Evolutionary conservation across 1,140 invertebrate species (phyloP), one percentile per base, ranked within the genome.

Genomic region (Callitettix versicolor): DNA sequence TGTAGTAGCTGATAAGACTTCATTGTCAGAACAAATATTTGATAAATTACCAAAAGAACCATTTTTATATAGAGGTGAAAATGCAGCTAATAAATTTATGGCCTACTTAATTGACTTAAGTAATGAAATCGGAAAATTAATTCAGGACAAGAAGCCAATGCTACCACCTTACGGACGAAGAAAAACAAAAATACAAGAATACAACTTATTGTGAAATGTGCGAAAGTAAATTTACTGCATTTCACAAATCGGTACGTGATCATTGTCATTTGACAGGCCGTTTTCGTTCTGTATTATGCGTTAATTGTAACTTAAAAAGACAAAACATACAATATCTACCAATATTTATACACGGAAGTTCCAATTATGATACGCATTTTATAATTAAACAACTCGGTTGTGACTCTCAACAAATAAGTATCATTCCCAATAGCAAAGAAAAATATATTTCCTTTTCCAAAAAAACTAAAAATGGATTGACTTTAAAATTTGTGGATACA

Each of bases 351-450:
- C 54, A 55, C 22, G 36, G 36, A n/a, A 24, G 44, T 14, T 55
- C 54, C 15, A 36, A 55, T 9, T 55, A 55, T 55, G 54, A 55
- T 24, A 15, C 24, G 4, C 54, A 55, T 46, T 55, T 55, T 21
- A 55, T 55, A 12, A 18, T 55, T 21, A 47, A 49, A 36, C 14
- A 49, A 26, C 48, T 55, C 26, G 54, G 38, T 38, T 49, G 21
- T 40, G 54, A 55, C 33, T 17, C 47, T 11, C 11, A 40, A 17
- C 15, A 41, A 22, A 49, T 55, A 11, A 41, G 18, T 55, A 38
- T 55, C 1, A 55, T 55, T 12, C 44, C 54, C 14, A 48, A 55
- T 24, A 40, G 18, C n/a, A 55, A n/a, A 22, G 54, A 55, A 18
- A 55, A 55, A 38, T 55, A 48, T 26, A 40, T 55, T 12, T 46